phyloP scores from a whole-genome alignment of 2,113 vertebrate genomes.

The Hyperopisus bebe region DNA sequence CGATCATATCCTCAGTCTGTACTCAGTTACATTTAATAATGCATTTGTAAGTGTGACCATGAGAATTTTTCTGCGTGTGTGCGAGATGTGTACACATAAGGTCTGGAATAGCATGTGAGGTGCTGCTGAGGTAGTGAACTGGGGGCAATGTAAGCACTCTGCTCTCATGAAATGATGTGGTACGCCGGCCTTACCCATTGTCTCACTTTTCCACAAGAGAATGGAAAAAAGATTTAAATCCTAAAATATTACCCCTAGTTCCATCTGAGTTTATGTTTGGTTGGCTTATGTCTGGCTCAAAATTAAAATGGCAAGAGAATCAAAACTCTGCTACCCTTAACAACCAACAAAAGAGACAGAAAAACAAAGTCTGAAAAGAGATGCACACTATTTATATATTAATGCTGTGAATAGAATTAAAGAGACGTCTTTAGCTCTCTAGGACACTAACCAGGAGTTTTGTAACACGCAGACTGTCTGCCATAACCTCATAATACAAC shows the following conservation, averaged over 20 bases:
- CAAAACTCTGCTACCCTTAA: neutral
- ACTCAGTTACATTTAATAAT: neutral
- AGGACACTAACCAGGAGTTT: neutral
- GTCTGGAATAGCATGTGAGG: neutral
- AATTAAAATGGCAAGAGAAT: slow-evolving; percentile 1
- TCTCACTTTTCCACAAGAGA: neutral
- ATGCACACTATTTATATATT: neutral
- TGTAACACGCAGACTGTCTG: neutral
- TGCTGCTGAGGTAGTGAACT: neutral
- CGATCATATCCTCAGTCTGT: neutral
- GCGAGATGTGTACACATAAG: neutral
- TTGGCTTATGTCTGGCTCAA: slow-evolving; percentile 2
- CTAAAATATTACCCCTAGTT: neutral
- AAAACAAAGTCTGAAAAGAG: neutral
- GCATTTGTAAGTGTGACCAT: neutral
- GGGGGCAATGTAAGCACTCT: neutral
- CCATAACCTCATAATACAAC: slow-evolving; percentile 1
- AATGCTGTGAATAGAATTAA: slow-evolving; percentile 3
- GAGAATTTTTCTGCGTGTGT: neutral
- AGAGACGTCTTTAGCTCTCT: neutral
- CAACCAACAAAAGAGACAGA: neutral
- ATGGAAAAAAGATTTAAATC: neutral
- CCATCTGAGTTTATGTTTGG: neutral
- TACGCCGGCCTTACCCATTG: neutral
- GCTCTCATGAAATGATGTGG: neutral